Evolutionary conservation across 2,113 vertebrate species (phyloP).

Genomic region (Pseudopipra pipra): DNA sequence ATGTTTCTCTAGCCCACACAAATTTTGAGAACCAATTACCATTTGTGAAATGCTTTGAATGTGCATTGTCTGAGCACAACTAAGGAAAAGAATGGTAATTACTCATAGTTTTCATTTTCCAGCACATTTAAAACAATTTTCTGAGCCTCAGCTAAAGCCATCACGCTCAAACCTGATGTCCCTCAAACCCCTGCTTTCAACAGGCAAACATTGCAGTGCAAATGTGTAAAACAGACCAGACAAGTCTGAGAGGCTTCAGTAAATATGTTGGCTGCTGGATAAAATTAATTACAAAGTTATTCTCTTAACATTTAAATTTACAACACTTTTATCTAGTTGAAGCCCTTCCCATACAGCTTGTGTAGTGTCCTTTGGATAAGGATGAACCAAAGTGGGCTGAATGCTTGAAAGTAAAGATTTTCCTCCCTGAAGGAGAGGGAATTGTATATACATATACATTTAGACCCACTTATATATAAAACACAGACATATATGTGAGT

Average conservation of each 20-base stretch:
- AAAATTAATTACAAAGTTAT: constrained; percentile 15
- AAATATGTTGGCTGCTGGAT: background rate
- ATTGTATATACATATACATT: background rate
- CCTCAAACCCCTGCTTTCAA: background rate
- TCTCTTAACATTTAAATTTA: constrained; percentile 29
- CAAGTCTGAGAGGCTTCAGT: background rate
- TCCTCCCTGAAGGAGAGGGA: background rate
- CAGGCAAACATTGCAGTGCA: background rate
- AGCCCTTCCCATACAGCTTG: constrained; percentile 16
- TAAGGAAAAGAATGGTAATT: background rate
- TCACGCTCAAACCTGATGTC: background rate
- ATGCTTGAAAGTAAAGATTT: background rate
- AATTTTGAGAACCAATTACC: background rate
- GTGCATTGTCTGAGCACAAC: background rate
- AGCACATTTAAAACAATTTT: constrained; percentile 18
- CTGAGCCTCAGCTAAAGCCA: background rate
- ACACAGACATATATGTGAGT: background rate
- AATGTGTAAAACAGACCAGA: background rate
- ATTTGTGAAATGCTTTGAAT: background rate
- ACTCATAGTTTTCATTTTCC: constrained; percentile 1
- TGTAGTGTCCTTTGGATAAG: background rate
- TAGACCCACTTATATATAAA: background rate
- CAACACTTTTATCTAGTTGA: background rate
- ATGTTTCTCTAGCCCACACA: background rate
- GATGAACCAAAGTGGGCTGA: background rate